phyloP scores from a whole-genome alignment of 2,888 invertebrate genomes.

The Stenoptilia bipunctidactyla region DNA sequence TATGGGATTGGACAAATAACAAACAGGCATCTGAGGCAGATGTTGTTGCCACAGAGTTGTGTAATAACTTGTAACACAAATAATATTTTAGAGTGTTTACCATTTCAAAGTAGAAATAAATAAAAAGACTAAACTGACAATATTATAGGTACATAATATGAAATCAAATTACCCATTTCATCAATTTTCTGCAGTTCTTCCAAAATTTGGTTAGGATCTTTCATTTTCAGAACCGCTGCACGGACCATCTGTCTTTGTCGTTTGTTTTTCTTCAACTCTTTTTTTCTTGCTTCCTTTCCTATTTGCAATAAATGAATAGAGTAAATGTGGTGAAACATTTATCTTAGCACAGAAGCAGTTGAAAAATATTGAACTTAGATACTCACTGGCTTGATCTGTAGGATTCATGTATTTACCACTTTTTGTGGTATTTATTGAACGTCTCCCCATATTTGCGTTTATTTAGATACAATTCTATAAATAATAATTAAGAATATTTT shows the following conservation, averaged over 20 bases:
- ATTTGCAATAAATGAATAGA: conserved; percentile 31
- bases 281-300: conserved; percentile 97
- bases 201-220: conserved; percentile 95
- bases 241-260: conserved; percentile 96
- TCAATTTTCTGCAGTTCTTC: conserved; percentile 98
- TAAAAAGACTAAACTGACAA: too few species aligned
- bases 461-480: too few species aligned
- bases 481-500: too few species aligned
- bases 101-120: too few species aligned
- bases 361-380: background rate
- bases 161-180: conserved; percentile 92
- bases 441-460: conserved; percentile 87
- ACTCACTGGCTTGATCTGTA: conserved; percentile 98
- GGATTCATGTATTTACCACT: conserved; percentile 99
- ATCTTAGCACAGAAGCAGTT: too few species aligned
- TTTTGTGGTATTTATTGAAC: conserved; percentile 98
- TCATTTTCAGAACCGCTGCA: conserved; percentile 96
- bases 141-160: too few species aligned
- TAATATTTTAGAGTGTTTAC: too few species aligned
- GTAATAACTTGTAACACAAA: too few species aligned
- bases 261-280: conserved; percentile 98
- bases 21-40: too few species aligned
- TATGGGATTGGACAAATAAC: too few species aligned
- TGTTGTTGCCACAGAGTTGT: too few species aligned
- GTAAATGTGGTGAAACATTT: background rate